Evolutionary conservation across 2,888 invertebrate genomes (phyloP).

Genomic region (Trissolcus brochymenae): DNA sequence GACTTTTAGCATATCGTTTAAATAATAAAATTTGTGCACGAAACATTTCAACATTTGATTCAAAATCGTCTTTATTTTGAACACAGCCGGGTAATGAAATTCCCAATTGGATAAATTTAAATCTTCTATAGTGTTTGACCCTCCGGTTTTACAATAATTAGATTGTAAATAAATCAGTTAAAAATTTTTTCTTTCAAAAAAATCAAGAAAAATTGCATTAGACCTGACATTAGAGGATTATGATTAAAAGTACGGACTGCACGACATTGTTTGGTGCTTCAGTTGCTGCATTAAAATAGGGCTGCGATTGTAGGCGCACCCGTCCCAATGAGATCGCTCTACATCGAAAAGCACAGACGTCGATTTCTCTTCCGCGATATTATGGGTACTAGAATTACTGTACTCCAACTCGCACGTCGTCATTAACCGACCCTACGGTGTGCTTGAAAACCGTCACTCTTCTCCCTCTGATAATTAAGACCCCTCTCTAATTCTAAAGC

Average conservation of each 20-base stretch:
- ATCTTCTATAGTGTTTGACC: no score
- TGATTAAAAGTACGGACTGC: slow-evolving; percentile 8
- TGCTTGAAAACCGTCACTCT: slow-evolving; percentile 10
- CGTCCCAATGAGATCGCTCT: slow-evolving; percentile 21
- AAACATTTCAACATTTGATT: no score
- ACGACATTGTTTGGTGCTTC: slow-evolving; percentile 23
- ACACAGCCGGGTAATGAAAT: no score
- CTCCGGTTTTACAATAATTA: no score
- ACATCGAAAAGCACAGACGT: slow-evolving; percentile 29
- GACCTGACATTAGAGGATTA: not conserved
- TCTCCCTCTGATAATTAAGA: slow-evolving; percentile 24
- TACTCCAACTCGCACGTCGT: slow-evolving; percentile 22
- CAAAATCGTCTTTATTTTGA: no score
- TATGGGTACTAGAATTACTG: slow-evolving; percentile 40
- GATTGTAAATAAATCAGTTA: no score
- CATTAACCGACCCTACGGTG: slow-evolving; percentile 25
- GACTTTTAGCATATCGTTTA: no score
- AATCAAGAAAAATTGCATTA: slow-evolving; percentile 1
- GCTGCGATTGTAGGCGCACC: not conserved
- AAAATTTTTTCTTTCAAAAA: no score
- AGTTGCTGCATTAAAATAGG: slow-evolving; percentile 16
- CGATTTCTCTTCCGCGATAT: slow-evolving; percentile 36
- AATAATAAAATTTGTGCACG: no score
- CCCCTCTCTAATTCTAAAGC: not conserved
- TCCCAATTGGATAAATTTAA: no score